These are phyloP conservation scores for Mesitornis unicolor DNA, from an alignment of 2,113 vertebrate genomes.

Conservation along the genomic window DNA sequence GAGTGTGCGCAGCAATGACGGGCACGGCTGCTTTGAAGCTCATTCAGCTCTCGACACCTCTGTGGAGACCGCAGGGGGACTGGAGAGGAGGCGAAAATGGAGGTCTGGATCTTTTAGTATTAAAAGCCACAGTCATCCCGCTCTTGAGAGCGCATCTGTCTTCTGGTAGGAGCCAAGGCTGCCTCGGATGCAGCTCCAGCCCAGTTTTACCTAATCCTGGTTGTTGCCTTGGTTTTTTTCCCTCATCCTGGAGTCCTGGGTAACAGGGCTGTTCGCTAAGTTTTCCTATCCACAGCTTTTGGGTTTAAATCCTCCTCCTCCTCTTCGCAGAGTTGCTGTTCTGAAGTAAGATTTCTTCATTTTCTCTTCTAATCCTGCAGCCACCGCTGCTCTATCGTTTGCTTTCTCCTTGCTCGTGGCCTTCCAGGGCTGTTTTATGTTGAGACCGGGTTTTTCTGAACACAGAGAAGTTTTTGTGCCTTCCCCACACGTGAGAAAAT, in stretches of 20 bases:
- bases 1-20: accelerated
- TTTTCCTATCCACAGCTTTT: background rate
- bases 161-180: background rate
- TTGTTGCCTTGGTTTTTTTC: background rate
- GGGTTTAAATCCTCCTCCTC: too few relatives aligned
- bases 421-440: background rate
- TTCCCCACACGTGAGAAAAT: accelerated
- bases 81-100: accelerated
- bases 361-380: background rate
- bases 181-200: background rate
- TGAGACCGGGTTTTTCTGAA: background rate
- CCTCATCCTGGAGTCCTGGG: background rate
- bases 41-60: background rate
- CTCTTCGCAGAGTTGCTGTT: background rate
- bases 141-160: background rate
- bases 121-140: accelerated
- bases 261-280: accelerated
- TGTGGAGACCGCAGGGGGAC: accelerated
- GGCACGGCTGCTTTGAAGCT: background rate
- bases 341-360: background rate
- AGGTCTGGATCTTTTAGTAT: background rate
- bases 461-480: accelerated
- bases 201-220: background rate
- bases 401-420: background rate
- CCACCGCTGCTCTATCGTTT: background rate